Base-by-base conservation (phyloP, 92 coral and sea anemone genomes). In the Parazoanthus swiftii region DNA sequence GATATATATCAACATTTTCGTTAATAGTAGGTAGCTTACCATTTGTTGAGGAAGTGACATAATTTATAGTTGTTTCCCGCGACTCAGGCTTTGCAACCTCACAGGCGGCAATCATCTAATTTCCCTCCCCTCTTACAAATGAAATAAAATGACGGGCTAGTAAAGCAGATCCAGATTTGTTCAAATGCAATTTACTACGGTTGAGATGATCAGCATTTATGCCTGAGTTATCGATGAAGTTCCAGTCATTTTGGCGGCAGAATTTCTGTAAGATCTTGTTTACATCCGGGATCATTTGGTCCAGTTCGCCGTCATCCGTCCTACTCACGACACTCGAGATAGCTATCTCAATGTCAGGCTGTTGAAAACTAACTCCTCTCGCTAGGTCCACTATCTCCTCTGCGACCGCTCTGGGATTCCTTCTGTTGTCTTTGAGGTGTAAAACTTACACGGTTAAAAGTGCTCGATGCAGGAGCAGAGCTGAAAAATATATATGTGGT, bases 131-230 rank as follows among this genome's bases (percentile, higher is more conserved):
- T 72, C 86, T 81, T 48, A 81, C 67, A 81, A 48, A 81, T 48
- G 88, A 68, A 70, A 85, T 85, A 37, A 85, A 85, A 74, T 85
- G 79, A 20, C 81, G 68, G 75, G 91, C 88, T 82, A 89, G 58
- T 54, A 54, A 38, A 54, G 65, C 79, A 51, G 91, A 81, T 37
- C 91, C 91, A 68, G 86, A 65, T 82, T 76, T 89, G 72, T 89
- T 89, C 63, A 89, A 87, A 73, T 89, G 91, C 50, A 89, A 67
- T 26, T 82, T 82, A 46, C 91, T 89, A 68, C 70, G 88, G 79
- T 89, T 89, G 73, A 89, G 68, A 67, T 88, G 93, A 26, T 73
- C 86, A 58, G 81, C 50, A 36, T 68, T 85, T 50, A 85, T 25
- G 50, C 66, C 65, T 21, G 80, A 68, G 72, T 85, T 54, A 38